Evolutionary conservation across 2,113 vertebrate species (phyloP).

Genomic region (human (Homo sapiens)): DNA sequence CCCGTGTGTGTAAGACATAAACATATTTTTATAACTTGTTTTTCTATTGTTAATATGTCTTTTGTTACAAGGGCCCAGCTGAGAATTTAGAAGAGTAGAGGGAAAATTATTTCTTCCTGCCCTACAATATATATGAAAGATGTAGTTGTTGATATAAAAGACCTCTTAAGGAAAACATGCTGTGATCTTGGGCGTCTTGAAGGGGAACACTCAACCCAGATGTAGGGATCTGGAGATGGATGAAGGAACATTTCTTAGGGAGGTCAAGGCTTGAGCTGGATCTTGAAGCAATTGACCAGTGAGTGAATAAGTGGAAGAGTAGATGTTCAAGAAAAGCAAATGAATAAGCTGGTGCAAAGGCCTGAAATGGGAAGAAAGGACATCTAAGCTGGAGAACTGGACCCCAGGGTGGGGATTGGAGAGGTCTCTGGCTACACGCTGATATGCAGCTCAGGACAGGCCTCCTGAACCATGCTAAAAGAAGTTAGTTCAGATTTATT

Average conservation of each 20-base stretch:
- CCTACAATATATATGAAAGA: neutral
- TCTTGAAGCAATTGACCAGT: neutral
- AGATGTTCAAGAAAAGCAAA: too few species aligned
- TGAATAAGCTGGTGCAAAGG: neutral
- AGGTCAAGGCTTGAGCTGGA: neutral
- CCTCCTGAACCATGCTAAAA: fast-evolving
- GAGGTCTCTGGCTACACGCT: fast-evolving
- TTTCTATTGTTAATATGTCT: neutral
- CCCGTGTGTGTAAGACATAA: too few species aligned
- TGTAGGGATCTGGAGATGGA: fast-evolving
- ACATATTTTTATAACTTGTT: neutral
- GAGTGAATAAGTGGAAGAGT: neutral
- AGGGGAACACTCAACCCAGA: neutral
- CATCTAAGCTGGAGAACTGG: fast-evolving
- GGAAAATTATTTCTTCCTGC: neutral
- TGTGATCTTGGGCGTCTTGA: fast-evolving
- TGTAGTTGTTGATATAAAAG: too few species aligned
- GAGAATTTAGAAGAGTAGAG: neutral
- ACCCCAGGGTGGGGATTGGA: neutral
- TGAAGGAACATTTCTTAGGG: neutral
- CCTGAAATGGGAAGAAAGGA: neutral
- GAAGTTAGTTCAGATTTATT: neutral
- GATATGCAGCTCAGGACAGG: fast-evolving
- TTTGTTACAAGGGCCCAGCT: neutral
- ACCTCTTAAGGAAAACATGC: fast-evolving